Evolutionary conservation across 2,797 vertebrate genomes (phyloP), one percentile per base, ranked within the genome.

Genomic region (Graptemys geographica): DNA sequence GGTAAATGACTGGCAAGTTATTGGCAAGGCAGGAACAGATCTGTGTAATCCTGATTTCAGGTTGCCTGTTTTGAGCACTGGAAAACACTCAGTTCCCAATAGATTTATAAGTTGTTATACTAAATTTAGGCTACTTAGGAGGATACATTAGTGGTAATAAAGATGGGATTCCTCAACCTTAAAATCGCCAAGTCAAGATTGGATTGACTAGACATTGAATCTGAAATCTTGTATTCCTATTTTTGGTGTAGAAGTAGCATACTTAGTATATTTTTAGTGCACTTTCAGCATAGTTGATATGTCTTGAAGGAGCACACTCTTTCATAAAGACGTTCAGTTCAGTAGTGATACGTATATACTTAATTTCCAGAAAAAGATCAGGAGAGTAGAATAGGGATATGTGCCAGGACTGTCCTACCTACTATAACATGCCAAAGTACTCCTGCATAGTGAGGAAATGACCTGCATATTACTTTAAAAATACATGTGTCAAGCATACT

Each of bases 271-370:
- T 52, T 87, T 96, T 90, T 79, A 69, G 62, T 94, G 84, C 52
- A 56, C 69, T 3, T 81, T 37, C 18, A 65, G 15, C 18, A 65
- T 65, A 65, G 33, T n/a, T n/a, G 62, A n/a, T 65, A 19, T 28
- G 28, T 15, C 84, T 91, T 86, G 69, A 93, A 94, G 86, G 5
- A 10, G 90, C 44, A 44, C 33, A 96, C 83, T 94, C 89, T 88
- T 96, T 96, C 55, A 59, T 76, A 81, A 90, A 92, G 90, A 83
- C 65, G 72, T 55, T 89, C 86, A 76, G 47, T 93, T 95, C 81
- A 74, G 13, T 91, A 90, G 89, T 94, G 85, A 59, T 88, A 88
- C 90, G 31, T 62, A 85, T 56, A 18, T 92, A 89, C 79, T 79
- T 88, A 11, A 85, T 95, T 92, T 5, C 76, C 86, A 55, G 89